phyloP scores from a whole-genome alignment of 2,797 vertebrate species.

The Propithecus deckenii region DNA sequence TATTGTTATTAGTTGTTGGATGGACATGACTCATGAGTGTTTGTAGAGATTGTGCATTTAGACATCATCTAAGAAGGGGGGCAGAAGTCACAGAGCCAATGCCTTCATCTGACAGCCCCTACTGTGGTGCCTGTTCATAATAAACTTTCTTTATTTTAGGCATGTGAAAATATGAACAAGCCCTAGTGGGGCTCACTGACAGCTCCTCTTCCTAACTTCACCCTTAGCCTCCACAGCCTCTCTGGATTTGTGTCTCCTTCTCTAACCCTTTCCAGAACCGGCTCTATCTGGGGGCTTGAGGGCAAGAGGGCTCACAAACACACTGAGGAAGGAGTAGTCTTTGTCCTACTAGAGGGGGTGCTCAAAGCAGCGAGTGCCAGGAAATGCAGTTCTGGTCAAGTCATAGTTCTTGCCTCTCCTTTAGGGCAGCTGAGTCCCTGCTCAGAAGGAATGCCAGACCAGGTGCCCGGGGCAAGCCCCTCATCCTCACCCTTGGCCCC shows the following conservation, averaged over 20 bases:
- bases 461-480: not conserved
- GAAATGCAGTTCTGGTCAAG: not conserved
- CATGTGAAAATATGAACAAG: not conserved
- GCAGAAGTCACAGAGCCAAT: not conserved
- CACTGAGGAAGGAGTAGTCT: not conserved
- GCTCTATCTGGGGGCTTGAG: not conserved
- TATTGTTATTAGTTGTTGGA: not conserved
- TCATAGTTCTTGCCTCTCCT: not conserved
- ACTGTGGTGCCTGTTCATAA: accelerated
- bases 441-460: not conserved
- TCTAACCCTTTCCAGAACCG: not conserved
- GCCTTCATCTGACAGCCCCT: not conserved
- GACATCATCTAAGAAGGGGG: not conserved
- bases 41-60: not conserved
- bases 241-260: not conserved
- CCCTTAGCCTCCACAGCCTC: not conserved
- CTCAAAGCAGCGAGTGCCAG: not conserved
- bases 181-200: not conserved
- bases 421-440: not conserved
- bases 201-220: not conserved
- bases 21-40: not conserved
- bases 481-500: not conserved
- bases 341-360: not conserved
- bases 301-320: not conserved
- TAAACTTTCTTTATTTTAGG: not conserved